phyloP scores from a whole-genome alignment of 2,113 vertebrate species.

The Scomber japonicus region DNA sequence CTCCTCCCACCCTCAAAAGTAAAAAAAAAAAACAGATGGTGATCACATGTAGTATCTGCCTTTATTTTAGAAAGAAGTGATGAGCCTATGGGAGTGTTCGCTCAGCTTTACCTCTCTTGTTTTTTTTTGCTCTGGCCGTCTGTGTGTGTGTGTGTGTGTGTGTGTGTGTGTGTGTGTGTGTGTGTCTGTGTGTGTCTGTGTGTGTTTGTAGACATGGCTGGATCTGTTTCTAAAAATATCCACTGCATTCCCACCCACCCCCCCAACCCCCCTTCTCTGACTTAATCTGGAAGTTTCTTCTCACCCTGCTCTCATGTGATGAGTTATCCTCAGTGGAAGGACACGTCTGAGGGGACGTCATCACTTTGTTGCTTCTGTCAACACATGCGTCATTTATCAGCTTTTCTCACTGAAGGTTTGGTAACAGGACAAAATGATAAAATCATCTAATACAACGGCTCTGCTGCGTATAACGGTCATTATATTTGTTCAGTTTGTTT shows the following conservation, averaged over 20 bases:
- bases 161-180: too few species aligned
- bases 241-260: slow-evolving; percentile 4
- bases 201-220: slow-evolving; percentile 9
- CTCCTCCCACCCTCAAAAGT: too few species aligned
- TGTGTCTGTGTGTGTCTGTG: not conserved
- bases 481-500: not conserved
- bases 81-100: not conserved
- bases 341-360: slow-evolving; percentile 5
- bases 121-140: not conserved
- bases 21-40: not conserved
- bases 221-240: slow-evolving; percentile 73
- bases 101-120: slow-evolving; percentile 7
- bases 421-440: not conserved
- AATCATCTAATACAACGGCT: not conserved
- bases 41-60: not conserved
- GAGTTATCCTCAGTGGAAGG: slow-evolving; percentile 21
- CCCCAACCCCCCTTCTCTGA: slow-evolving; percentile 11
- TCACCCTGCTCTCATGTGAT: slow-evolving; percentile 29
- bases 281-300: slow-evolving; percentile 64
- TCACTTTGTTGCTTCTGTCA: slow-evolving; percentile 33
- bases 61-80: slow-evolving; percentile 8
- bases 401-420: not conserved
- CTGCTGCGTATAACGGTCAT: not conserved
- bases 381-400: slow-evolving; percentile 35
- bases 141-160: not conserved